phyloP scores from a whole-genome alignment of 2,113 vertebrate species.

The Phaethornis superciliosus region DNA sequence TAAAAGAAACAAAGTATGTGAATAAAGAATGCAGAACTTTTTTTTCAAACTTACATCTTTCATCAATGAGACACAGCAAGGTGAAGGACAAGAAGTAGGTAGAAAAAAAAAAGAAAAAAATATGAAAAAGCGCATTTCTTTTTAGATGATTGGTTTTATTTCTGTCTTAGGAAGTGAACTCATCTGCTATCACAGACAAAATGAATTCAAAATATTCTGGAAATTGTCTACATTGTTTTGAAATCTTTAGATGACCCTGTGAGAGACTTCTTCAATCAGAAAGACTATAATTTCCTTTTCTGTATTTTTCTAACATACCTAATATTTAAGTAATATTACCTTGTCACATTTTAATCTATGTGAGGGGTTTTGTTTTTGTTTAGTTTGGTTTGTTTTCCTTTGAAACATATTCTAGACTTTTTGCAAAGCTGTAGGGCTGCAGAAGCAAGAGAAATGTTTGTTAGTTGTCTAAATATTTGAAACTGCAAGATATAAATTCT shows the following conservation, averaged over 20 bases:
- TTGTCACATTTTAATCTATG: constrained; percentile 18
- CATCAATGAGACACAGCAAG: not conserved
- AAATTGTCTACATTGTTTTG: constrained; percentile 36
- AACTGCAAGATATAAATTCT: not conserved
- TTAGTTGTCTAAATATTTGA: constrained; percentile 5
- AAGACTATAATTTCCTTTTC: not conserved
- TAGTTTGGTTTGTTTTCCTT: not conserved
- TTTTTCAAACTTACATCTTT: not conserved
- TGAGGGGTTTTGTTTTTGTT: not conserved
- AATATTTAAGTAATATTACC: constrained; percentile 4
- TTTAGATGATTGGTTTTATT: constrained; percentile 6
- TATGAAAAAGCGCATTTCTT: not conserved
- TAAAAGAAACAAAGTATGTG: not conserved
- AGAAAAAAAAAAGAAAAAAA: not conserved
- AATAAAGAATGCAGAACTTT: not conserved
- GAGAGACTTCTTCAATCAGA: constrained; percentile 20
- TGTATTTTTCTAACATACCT: not conserved
- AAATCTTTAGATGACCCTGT: constrained; percentile 27
- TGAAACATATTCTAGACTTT: not conserved
- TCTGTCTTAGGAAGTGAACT: not conserved
- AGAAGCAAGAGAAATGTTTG: not conserved
- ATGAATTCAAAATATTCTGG: constrained; percentile 40
- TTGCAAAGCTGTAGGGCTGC: not conserved
- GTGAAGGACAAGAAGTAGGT: not conserved
- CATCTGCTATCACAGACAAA: not conserved